Base-by-base conservation (phyloP, 2,888 invertebrate genomes). In the Onchidella celtica region DNA sequence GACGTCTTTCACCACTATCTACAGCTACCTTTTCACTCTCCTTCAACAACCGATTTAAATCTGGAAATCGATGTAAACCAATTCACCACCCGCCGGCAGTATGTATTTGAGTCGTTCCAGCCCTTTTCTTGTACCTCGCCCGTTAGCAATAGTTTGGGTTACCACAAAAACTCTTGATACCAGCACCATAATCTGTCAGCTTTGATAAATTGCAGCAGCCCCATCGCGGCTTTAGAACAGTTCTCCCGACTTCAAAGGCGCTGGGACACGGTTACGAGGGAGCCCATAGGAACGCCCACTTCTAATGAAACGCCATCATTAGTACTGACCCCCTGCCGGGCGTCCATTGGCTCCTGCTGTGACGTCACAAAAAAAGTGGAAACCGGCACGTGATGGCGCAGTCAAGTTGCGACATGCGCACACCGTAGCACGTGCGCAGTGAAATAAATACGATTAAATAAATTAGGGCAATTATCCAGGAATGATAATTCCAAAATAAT, bases 391-490 rank as follows among this genome's bases (percentile, higher is more conserved):
- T 69, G 69, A 40, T 69, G 40, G 34, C n/a, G 38, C 27, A n/a
- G 24, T 3, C 38, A 24, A 9, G 69, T 69, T 69, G 69, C 14
- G 69, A 69, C 69, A 69, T 69, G 69, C 69, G 69, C 69, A 69
- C n/a, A 69, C 69, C 3, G 27, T 3, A 34, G 69, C 81, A 81
- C 81, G 81, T 81, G 81, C 77, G 55, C 69, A 24, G 24, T 68
- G 81, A 69, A 65, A 81, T 70, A 77, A 77, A 81, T 70, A 77
- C 77, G 75, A 77, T 81, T 81, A 77, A 77, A 69, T 76, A 81
- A 72, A 81, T 76, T 81, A 77, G 47, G 81, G 77, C 72, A 81
- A 81, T 81, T 81, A 81, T n/a, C n/a, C n/a, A n/a, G n/a, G n/a
- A n/a, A n/a, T n/a, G 69, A 70, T 73, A 79, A n/a, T 27, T 24